Evolutionary conservation across 1,140 invertebrate species (phyloP), one percentile per base, ranked within the genome.

Genomic region (Ditylenchus dipsaci): DNA sequence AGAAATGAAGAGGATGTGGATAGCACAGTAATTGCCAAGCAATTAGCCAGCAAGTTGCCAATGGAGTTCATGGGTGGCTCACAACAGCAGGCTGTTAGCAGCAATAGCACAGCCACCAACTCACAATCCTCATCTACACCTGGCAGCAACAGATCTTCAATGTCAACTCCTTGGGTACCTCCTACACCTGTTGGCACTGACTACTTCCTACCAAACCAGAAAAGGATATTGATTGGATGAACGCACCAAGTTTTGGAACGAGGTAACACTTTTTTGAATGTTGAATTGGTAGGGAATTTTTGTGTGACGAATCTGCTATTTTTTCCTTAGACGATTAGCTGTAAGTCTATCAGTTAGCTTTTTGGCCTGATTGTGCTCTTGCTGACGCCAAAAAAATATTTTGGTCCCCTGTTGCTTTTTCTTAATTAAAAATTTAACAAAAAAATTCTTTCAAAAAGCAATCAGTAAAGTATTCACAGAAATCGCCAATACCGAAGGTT

Each of bases 221-320:
- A 26, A 53, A 59, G 1, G 76, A 77, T 26, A 49, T 78, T 56
- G 67, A 80, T 56, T 71, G 0, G 29, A 57, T 15, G 74, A 79
- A 23, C 43, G 76, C 23, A 73, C 76, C 45, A 77, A 80, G 42
- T 78, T 78, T 64, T 78, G 76, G 76, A 63, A 72, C 27, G 67
- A 80, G 64, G 77, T 79, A 67, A 66, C 61, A n/a, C n/a, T n/a
- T n/a, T n/a, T n/a, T n/a, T n/a, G n/a, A n/a, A n/a, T n/a, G n/a
- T n/a, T n/a, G n/a, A n/a, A n/a, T n/a, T n/a, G n/a, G n/a, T n/a
- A n/a, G n/a, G n/a, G n/a, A n/a, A n/a, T n/a, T n/a, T n/a, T n/a
- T n/a, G n/a, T n/a, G n/a, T n/a, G n/a, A n/a, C n/a, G n/a, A n/a
- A n/a, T n/a, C n/a, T n/a, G n/a, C n/a, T n/a, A n/a, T n/a, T n/a